phyloP scores from a whole-genome alignment of 2,888 invertebrate species.

The Ophioninae sp. region DNA sequence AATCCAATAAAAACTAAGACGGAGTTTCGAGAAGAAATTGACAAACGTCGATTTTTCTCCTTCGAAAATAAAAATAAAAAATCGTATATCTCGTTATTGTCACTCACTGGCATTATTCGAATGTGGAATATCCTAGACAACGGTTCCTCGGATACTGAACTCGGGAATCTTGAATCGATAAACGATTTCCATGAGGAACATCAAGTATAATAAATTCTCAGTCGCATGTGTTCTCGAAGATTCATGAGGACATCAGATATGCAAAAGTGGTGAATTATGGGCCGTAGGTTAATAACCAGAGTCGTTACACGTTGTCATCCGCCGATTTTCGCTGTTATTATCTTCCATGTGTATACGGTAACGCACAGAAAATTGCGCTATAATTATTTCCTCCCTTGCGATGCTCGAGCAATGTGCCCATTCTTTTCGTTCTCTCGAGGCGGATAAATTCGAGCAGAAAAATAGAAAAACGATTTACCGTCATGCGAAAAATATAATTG shows the following conservation, averaged over 20 bases:
- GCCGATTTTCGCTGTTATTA: background rate
- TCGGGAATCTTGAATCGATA: background rate
- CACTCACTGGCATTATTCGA: background rate
- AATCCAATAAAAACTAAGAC: background rate
- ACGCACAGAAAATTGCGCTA: background rate
- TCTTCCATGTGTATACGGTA: background rate
- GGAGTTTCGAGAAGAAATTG: background rate
- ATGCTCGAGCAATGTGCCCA: background rate
- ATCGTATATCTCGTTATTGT: background rate
- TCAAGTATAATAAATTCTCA: background rate
- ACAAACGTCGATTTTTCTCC: background rate
- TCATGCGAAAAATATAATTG: background rate
- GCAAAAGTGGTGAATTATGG: background rate
- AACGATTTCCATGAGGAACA: background rate
- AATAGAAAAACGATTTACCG: background rate
- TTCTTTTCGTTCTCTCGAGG: background rate
- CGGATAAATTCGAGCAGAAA: background rate
- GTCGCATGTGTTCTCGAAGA: background rate
- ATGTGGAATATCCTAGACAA: background rate
- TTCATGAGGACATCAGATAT: background rate
- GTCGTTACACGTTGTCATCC: background rate
- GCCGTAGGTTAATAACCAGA: background rate
- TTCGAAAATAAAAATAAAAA: background rate
- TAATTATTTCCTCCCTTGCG: background rate
- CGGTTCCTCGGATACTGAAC: constrained; percentile 6